Evolutionary conservation across 2,888 invertebrate genomes (phyloP).

Genomic region (Cinara cedri): DNA sequence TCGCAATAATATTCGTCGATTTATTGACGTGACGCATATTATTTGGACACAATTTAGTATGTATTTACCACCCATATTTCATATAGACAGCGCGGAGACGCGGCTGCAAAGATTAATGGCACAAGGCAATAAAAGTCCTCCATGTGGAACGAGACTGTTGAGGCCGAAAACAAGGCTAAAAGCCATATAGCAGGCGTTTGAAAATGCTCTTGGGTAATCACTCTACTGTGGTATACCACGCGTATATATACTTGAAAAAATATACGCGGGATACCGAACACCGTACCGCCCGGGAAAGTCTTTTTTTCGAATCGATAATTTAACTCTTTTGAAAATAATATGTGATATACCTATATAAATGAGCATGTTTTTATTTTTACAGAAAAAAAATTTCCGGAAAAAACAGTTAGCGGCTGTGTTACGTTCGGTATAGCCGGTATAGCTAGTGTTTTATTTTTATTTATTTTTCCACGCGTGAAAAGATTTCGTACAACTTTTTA

Average conservation of each 20-base stretch:
- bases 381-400: no score
- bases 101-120: constrained; percentile 36
- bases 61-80: neutral
- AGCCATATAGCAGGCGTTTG: constrained; percentile 30
- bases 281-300: neutral
- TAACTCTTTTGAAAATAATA: no score
- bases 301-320: constrained; percentile 28
- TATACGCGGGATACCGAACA: neutral
- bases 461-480: neutral
- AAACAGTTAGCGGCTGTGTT: no score
- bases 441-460: neutral
- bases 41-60: constrained; percentile 12
- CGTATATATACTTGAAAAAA: neutral
- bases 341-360: no score
- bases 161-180: constrained; percentile 44
- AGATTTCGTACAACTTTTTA: neutral
- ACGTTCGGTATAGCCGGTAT: no score
- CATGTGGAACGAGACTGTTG: constrained; percentile 31
- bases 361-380: no score
- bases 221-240: neutral
- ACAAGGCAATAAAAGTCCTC: constrained; percentile 36
- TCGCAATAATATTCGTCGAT: neutral
- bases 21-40: neutral
- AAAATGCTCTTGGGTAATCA: constrained; percentile 27
- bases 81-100: constrained; percentile 2